Conservation (phyloP, 2,888 invertebrate species). For the Bruchidius siliquastri region DNA sequence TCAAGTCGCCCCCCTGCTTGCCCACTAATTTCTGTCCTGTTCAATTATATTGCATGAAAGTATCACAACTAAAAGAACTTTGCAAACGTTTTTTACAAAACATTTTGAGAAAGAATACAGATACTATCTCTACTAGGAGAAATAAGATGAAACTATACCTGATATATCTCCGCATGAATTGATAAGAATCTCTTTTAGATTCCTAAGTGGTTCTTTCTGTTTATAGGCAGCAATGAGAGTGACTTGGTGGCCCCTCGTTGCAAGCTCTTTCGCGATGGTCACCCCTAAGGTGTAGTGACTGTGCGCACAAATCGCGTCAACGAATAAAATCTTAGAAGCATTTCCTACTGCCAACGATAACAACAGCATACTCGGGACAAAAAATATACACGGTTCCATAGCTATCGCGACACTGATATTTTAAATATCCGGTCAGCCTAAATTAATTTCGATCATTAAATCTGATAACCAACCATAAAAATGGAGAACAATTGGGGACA, state of each 20-base stretch:
- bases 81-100: too few species aligned
- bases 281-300: slow-evolving; percentile 35
- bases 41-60: too few species aligned
- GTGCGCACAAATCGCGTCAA: slow-evolving; percentile 31
- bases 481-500: too few species aligned
- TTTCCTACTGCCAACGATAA: background rate
- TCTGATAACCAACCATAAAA: too few species aligned
- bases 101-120: too few species aligned
- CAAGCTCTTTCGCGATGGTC: slow-evolving; percentile 34
- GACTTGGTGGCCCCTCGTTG: slow-evolving; percentile 46
- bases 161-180: background rate
- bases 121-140: too few species aligned
- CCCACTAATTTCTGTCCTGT: too few species aligned
- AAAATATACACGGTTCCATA: background rate
- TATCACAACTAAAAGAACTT: too few species aligned
- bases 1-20: too few species aligned
- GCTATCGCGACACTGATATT: background rate
- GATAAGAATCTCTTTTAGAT: slow-evolving; percentile 38
- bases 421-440: background rate
- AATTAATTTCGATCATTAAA: too few species aligned
- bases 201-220: slow-evolving; percentile 43
- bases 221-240: slow-evolving; percentile 36
- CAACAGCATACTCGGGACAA: background rate
- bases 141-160: too few species aligned
- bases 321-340: slow-evolving; percentile 29